Evolutionary conservation across 1,140 invertebrate species (phyloP).

Genomic region (Tetragonula clypearis): DNA sequence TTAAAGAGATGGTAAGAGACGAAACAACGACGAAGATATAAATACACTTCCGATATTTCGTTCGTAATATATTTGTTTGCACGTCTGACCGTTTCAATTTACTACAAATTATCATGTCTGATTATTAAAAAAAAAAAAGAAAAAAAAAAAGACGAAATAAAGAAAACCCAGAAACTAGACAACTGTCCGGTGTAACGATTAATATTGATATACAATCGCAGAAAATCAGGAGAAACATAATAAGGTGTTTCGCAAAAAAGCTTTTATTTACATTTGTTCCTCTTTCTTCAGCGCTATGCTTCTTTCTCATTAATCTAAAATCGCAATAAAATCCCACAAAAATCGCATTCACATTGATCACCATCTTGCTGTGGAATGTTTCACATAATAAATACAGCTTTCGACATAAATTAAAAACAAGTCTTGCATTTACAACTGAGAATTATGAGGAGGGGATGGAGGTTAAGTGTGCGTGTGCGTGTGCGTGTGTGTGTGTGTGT

Average conservation of each 20-base stretch:
- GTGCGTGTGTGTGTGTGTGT: background rate
- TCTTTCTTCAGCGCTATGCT: slow-evolving; percentile 60
- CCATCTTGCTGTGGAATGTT: slow-evolving; percentile 61
- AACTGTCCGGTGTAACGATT: background rate
- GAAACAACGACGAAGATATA: background rate
- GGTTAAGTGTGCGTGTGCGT: background rate
- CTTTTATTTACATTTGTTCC: slow-evolving; percentile 70
- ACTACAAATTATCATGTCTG: no score
- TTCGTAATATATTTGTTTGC: background rate
- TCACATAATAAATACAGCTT: slow-evolving; percentile 68
- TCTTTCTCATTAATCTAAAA: slow-evolving; percentile 59
- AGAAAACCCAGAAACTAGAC: no score
- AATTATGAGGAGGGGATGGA: slow-evolving; percentile 1
- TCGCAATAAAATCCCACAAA: slow-evolving; percentile 67
- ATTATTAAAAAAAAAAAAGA: background rate
- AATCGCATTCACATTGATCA: slow-evolving; percentile 57
- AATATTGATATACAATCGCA: background rate
- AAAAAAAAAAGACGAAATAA: no score
- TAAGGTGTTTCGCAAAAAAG: slow-evolving; percentile 64
- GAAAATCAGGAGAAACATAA: slow-evolving; percentile 40
- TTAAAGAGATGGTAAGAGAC: background rate
- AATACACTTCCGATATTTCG: no score
- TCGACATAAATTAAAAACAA: slow-evolving; percentile 66
- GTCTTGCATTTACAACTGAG: slow-evolving; percentile 64
- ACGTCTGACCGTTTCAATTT: background rate